Evolutionary conservation across 2,113 vertebrate species (phyloP).

Genomic region (Amblyopsis rosae): DNA sequence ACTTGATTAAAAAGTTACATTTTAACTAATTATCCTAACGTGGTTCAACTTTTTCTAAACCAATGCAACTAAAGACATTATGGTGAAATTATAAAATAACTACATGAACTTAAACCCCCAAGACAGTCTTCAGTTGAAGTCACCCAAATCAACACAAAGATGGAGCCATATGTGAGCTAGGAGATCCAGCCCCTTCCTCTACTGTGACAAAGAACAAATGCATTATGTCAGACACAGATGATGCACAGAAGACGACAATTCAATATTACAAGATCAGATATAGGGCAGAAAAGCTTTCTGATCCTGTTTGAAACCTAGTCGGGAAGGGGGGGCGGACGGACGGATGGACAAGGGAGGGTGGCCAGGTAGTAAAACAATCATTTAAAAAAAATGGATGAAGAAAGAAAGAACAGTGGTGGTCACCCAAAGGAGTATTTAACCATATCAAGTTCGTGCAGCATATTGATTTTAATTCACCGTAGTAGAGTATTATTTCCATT

Average conservation of each 20-base stretch:
- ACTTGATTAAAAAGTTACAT: neutral
- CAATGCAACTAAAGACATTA: neutral
- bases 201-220: slow-evolving; percentile 57
- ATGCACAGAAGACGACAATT: slow-evolving; percentile 29
- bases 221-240: slow-evolving; percentile 51
- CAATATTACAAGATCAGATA: neutral
- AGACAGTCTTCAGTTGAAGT: slow-evolving; percentile 59
- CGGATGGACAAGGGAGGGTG: too few species aligned
- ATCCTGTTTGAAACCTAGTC: too few species aligned
- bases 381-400: too few species aligned
- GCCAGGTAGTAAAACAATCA: neutral
- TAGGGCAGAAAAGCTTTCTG: neutral
- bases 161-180: slow-evolving; percentile 47
- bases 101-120: slow-evolving; percentile 4
- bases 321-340: too few species aligned
- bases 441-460: neutral
- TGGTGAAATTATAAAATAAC: neutral
- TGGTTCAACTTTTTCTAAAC: neutral
- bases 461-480: neutral
- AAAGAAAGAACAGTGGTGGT: neutral
- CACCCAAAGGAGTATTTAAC: neutral
- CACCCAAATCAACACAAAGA: slow-evolving; percentile 60
- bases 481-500: neutral
- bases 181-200: slow-evolving; percentile 37
- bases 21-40: neutral